These are phyloP conservation scores for Epinotia ramella DNA, from an alignment of 2,888 invertebrate genomes.

Conservation along the genomic window DNA sequence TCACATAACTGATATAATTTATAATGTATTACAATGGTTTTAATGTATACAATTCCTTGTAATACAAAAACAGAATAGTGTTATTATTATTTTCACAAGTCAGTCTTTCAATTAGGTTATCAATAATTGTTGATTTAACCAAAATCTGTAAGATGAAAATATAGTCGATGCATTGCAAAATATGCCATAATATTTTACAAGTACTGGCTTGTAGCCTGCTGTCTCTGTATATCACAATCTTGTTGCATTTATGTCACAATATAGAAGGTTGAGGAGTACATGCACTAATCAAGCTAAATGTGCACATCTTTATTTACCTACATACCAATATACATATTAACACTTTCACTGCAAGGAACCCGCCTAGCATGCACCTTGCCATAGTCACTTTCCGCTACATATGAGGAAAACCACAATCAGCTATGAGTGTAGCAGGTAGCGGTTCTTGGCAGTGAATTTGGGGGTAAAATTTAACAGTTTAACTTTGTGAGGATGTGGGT, in stretches of 20 bases:
- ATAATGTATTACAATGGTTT: neutral
- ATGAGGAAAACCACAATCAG: too few relatives aligned
- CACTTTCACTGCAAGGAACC: too few relatives aligned
- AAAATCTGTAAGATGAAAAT: neutral
- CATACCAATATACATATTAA: too few relatives aligned
- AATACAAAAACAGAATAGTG: neutral
- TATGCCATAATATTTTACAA: neutral
- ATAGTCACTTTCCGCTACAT: too few relatives aligned
- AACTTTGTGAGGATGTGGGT: too few relatives aligned
- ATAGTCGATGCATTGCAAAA: neutral
- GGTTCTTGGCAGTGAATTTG: too few relatives aligned
- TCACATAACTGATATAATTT: neutral
- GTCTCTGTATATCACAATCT: too few relatives aligned
- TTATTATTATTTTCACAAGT: neutral
- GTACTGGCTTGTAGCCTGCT: too few relatives aligned
- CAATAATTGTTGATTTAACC: neutral
- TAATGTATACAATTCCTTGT: neutral
- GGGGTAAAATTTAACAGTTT: too few relatives aligned
- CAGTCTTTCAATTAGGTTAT: conserved; percentile 13
- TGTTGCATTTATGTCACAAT: too few relatives aligned
- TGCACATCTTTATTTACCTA: neutral
- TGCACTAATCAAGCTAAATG: neutral
- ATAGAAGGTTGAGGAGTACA: neutral
- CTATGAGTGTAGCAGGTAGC: too few relatives aligned
- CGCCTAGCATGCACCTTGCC: too few relatives aligned